phyloP scores from a whole-genome alignment of 1,140 invertebrate species.

The Tigriopus japonicus region DNA sequence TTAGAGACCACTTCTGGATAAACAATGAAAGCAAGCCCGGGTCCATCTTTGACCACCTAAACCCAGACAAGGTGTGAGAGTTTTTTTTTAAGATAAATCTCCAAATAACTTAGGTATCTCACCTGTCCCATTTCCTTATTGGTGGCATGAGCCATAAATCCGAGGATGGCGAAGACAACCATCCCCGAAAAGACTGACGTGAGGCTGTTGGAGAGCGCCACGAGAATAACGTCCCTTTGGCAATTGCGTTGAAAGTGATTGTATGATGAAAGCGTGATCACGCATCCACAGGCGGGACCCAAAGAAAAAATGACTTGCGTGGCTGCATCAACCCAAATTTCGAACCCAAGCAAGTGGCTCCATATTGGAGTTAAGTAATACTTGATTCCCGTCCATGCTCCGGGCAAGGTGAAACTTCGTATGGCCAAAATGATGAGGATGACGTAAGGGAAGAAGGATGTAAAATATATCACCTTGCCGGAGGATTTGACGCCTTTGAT shows the following conservation, averaged over 20 bases:
- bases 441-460: conserved; percentile 65
- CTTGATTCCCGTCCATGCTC: conserved; percentile 48
- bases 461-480: conserved; percentile 73
- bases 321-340: conserved; percentile 14
- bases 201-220: conserved; percentile 27
- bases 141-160: conserved; percentile 50
- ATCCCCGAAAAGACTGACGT: conserved; percentile 45
- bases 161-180: conserved; percentile 57
- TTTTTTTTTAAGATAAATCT: too few relatives aligned
- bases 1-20: conserved; percentile 26
- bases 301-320: conserved; percentile 29
- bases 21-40: conserved; percentile 25
- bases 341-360: not conserved
- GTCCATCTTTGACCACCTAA: conserved; percentile 33
- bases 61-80: too few relatives aligned
- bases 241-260: conserved; percentile 22
- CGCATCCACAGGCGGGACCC: conserved; percentile 34
- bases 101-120: too few relatives aligned
- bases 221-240: conserved; percentile 25
- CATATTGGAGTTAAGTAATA: conserved; percentile 21
- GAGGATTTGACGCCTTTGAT: conserved; percentile 62
- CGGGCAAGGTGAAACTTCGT: conserved; percentile 48
- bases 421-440: conserved; percentile 52
- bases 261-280: conserved; percentile 39
- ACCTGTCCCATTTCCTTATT: conserved; percentile 40